Evolutionary conservation across 2,113 vertebrate genomes (phyloP), one percentile per base, ranked within the genome.

Genomic region (Platysteira castanea): DNA sequence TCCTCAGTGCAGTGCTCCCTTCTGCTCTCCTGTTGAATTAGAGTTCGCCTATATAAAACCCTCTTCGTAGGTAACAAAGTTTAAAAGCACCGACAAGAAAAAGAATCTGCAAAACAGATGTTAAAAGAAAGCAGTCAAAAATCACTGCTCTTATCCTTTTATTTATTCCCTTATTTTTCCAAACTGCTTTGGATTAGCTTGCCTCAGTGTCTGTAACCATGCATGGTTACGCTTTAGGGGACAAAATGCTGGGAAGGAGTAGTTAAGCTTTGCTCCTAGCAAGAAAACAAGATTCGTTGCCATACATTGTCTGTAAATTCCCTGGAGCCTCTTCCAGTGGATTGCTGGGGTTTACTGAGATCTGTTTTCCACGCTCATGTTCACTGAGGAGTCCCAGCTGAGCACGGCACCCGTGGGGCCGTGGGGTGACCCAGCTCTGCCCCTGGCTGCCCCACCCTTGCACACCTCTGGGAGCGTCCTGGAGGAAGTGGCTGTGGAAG

Each of bases 331-430:
- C 50, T 74, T 63, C 16, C 71, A 28, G 33, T 11, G 16, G 42
- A 14, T 78, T 70, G 9, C 16, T 53, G 9, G n/a, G 47, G 30
- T 50, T 79, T 76, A 3, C 20, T 37, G 78, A 65, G 41, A 15
- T 73, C 30, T 67, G 11, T 63, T 94, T 82, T 41, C 56, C 35
- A 4, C 10, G 16, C 30, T 35, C 9, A 11, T 15, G 18, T 27
- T 82, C 9, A 1, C 24, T 30, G n/a, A n/a, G 0, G 0, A 31
- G 41, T n/a, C 68, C 60, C 49, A 47, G 68, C 41, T 42, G 44
- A 73, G 33, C 33, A 2, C 24, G 3, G 27, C 2, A 1, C 64
- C 7, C 3, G 6, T 33, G 39, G 28, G 44, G 26, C 50, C 35
- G 18, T 0, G 1, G 28, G 17, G 39, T 8, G 57, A 59, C 7